Evolutionary conservation across 2,888 invertebrate species (phyloP).

Genomic region (Drosophila neotestacea): DNA sequence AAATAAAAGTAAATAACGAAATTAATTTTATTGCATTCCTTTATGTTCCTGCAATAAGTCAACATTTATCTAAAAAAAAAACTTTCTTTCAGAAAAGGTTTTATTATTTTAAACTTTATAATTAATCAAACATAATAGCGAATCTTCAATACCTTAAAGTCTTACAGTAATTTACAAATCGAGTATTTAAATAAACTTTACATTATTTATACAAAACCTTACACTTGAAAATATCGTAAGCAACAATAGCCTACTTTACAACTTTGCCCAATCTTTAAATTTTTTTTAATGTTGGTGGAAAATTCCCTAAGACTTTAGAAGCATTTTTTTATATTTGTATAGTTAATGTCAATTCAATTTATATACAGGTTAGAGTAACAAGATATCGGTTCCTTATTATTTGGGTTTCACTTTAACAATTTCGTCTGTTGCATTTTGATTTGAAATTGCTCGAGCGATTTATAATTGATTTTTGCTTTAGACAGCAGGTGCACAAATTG

Average conservation of each 20-base stretch:
- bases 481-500: constrained; percentile 74
- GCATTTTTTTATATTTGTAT: too few relatives aligned
- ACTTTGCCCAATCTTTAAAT: too few relatives aligned
- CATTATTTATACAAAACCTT: too few relatives aligned
- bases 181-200: too few relatives aligned
- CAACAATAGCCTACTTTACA: too few relatives aligned
- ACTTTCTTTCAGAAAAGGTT: background rate
- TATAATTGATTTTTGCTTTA: constrained; percentile 73
- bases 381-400: background rate
- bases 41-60: too few relatives aligned
- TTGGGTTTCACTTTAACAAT: constrained; percentile 13
- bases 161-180: too few relatives aligned
- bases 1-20: background rate
- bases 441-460: constrained; percentile 49
- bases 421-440: constrained; percentile 41
- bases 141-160: background rate
- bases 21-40: too few relatives aligned
- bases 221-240: too few relatives aligned
- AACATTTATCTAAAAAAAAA: background rate
- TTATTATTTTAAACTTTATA: too few relatives aligned
- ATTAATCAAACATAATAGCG: background rate
- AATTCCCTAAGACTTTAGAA: too few relatives aligned
- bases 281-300: too few relatives aligned
- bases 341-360: background rate
- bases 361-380: constrained; percentile 4